Base-by-base conservation (phyloP, 2,888 invertebrate genomes). In the Cheilosia scutellata region DNA sequence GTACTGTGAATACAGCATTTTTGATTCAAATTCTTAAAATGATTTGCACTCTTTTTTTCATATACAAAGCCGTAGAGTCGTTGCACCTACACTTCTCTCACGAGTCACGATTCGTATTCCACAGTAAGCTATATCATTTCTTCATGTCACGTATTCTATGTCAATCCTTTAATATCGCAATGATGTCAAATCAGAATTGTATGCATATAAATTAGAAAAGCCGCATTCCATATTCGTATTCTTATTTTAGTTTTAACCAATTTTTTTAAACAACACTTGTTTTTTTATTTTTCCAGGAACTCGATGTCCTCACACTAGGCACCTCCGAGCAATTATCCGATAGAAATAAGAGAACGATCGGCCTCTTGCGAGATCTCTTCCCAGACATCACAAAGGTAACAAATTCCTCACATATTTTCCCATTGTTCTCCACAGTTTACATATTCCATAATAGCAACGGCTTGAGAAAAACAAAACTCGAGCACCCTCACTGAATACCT, bases 281-380 rank as follows among this genome's bases (percentile, higher is more conserved):
- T 27, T 66, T 31, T 40, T 27, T 47, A 72, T 65, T 51, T 25
- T 90, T 90, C 0, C 94, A 96, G 96, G 95, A 95, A 92, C 93
- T 96, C 88, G 94, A 95, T 89, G 95, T 95, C 87, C 92, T 95
- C 91, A 94, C 95, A 93, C 93, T 95, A 89, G 95, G 94, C 88
- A 94, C 95, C 88, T 94, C 95, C 87, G 95, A 95, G 91, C 94
- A 95, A 91, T 92, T 94, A 88, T 94, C 95, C 91, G 94, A 95
- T 88, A 94, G 96, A 90, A 95, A 95, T 93, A 96, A 96, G 93
- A 94, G 96, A 90, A 96, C 96, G 88, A 95, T 96, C 90, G 96
- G 96, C 89, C 94, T 96, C 90, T 94, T 96, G 88, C 94, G 96
- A 77, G 95, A 95, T 90, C 93, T 96, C 79, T 96, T 96, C 93